Percentiles rank a stretch among this genome's conserved stretches.
Evolutionary conservation across 2,888 invertebrate species (phyloP).

Genomic region (Spodoptera exigua): DNA sequence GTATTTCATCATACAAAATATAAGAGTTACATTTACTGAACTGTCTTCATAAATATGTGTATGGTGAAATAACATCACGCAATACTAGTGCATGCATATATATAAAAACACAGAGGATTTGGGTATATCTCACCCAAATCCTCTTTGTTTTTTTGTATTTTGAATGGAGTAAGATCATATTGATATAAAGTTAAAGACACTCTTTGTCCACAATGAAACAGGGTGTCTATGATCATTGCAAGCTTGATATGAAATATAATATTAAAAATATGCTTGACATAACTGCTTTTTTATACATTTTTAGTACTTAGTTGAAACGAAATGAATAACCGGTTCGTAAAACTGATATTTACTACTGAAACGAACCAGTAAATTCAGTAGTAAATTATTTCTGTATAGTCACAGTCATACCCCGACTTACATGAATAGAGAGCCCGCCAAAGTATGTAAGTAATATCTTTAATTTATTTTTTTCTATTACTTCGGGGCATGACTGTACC

Average conservation of each 20-base stretch:
- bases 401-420: slow-evolving; percentile 36
- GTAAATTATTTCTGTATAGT: slow-evolving; percentile 5
- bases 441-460: no score
- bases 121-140: slow-evolving; percentile 15
- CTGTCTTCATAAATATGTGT: background rate
- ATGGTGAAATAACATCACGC: background rate
- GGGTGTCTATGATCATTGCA: no score
- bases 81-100: background rate
- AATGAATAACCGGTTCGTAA: slow-evolving; percentile 14
- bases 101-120: no score
- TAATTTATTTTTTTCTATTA: background rate
- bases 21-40: slow-evolving; percentile 8
- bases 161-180: no score
- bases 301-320: no score
- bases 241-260: background rate
- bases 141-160: background rate
- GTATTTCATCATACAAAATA: slow-evolving; percentile 6
- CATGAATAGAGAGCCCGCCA: slow-evolving; percentile 11
- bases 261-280: slow-evolving; percentile 30
- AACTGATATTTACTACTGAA: slow-evolving; percentile 16
- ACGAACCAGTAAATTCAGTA: slow-evolving; percentile 27
- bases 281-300: slow-evolving; percentile 11
- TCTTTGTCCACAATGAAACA: background rate
- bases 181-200: background rate
- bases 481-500: slow-evolving; percentile 11